Evolutionary conservation across 2,888 invertebrate species (phyloP).

Genomic region (Ormyrus rosae): DNA sequence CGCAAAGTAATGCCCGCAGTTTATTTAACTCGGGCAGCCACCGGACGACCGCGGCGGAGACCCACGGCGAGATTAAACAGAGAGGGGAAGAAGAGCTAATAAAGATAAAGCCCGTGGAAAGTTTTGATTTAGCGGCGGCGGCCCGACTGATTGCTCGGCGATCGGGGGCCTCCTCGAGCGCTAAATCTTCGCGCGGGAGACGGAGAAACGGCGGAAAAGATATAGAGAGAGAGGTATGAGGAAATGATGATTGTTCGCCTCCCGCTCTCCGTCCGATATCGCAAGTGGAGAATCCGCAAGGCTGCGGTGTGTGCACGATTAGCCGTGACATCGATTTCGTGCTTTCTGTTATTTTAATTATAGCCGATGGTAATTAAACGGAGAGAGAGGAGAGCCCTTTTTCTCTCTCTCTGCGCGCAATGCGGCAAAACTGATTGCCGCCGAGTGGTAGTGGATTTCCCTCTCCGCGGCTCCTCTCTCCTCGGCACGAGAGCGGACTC

Average conservation of each 20-base stretch:
- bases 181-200: too few species aligned
- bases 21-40: constrained; percentile 4
- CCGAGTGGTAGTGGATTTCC: too few species aligned
- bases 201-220: constrained; percentile 11
- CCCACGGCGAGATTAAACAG: not conserved
- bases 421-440: constrained; percentile 11
- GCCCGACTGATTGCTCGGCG: constrained; percentile 13
- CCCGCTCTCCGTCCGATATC: too few species aligned
- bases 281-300: too few species aligned
- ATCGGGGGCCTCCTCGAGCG: too few species aligned
- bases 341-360: constrained; percentile 45
- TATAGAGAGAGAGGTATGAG: not conserved
- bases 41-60: not conserved
- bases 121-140: constrained; percentile 16
- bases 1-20: constrained; percentile 27
- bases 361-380: constrained; percentile 28
- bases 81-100: constrained; percentile 12
- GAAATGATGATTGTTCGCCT: not conserved
- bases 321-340: constrained; percentile 41
- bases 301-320: not conserved
- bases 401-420: too few species aligned
- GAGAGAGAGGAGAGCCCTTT: not conserved
- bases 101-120: constrained; percentile 24
- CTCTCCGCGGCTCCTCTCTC: too few species aligned
- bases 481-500: too few species aligned